Evolutionary conservation across 2,113 vertebrate species (phyloP), one percentile per base, ranked within the genome.

Genomic region (Balaeniceps rex): DNA sequence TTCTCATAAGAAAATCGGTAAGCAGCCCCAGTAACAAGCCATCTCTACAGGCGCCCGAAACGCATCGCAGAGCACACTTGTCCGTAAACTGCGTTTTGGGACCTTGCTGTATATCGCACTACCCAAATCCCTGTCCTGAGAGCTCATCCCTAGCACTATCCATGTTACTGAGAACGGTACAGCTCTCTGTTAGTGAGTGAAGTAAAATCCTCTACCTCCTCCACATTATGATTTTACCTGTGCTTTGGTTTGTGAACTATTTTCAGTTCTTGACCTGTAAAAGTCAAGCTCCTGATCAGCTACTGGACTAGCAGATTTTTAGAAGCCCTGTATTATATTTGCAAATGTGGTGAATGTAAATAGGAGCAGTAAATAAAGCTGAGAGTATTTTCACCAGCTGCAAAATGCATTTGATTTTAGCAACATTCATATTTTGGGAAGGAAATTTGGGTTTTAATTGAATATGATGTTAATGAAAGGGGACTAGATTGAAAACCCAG

Each of bases 81-180:
- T 15, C 63, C 5, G 2, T 14, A 22, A 33, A 28, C 18, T 23
- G 3, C 10, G 6, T 52, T 13, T 52, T 5, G 44, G 28, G 34
- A 25, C 28, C 14, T 10, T 5, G 47, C 14, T 21, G 16, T 18
- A 1, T 21, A 11, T 24, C 2, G 8, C 10, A 4, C 15, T 25
- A 3, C 13, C 12, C 65, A 8, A 8, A 57, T 11, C 26, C 28
- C 26, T 34, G 52, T 14, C 33, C 34, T 18, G 25, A 31, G 61
- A 28, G 58, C 11, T 31, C 51, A 9, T 18, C 36, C 25, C 13
- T 10, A 14, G 17, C 25, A 3, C 6, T 31, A 1, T 23, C 12
- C n/a, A 0, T 12, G 40, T 12, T 31, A 5, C 2, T 9, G 28
- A 7, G 38, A 68, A 31, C 42, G 16, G 33, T 11, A 12, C 4